phyloP scores from a whole-genome alignment of 1,140 invertebrate species.

The Cotesia glomerata region DNA sequence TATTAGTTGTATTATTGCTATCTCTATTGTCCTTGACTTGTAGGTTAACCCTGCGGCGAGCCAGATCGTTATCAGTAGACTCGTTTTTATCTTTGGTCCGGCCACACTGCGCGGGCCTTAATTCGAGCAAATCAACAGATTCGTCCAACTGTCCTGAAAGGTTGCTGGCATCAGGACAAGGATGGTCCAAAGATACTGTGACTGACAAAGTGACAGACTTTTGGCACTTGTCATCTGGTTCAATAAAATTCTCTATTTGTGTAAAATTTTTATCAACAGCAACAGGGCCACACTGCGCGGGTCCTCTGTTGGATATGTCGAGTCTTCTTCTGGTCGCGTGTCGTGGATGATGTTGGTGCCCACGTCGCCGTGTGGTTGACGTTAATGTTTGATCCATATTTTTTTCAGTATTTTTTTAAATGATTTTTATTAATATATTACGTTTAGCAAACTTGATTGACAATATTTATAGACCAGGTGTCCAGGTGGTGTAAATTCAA shows the following conservation, averaged over 20 bases:
- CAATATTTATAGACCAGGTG: not conserved
- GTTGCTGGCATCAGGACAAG: not conserved
- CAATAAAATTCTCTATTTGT: not conserved
- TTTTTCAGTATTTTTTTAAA: not conserved
- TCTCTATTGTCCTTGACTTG: constrained; percentile 10
- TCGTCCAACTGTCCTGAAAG: constrained; percentile 5
- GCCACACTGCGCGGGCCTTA: constrained; percentile 60
- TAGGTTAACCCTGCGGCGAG: not conserved
- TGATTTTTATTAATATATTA: too few species aligned
- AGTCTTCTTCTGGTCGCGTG: constrained; percentile 63
- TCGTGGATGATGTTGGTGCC: constrained; percentile 78
- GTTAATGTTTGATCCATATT: constrained; percentile 67
- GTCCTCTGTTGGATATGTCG: constrained; percentile 61
- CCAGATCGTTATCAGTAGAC: not conserved
- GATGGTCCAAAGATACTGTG: not conserved
- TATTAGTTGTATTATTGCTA: not conserved
- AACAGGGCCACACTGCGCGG: constrained; percentile 69
- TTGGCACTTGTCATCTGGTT: not conserved
- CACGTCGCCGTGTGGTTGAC: constrained; percentile 70
- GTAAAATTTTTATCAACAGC: constrained; percentile 37
- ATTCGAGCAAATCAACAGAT: constrained; percentile 32
- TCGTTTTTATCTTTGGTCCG: constrained; percentile 34
- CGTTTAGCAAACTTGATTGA: too few species aligned
- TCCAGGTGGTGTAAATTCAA: too few species aligned
- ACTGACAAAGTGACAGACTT: not conserved